Percentiles rank a stretch among this genome's conserved stretches.
Conservation (phyloP, 1,140 invertebrate species). For the Dinothrombium tinctorium region DNA sequence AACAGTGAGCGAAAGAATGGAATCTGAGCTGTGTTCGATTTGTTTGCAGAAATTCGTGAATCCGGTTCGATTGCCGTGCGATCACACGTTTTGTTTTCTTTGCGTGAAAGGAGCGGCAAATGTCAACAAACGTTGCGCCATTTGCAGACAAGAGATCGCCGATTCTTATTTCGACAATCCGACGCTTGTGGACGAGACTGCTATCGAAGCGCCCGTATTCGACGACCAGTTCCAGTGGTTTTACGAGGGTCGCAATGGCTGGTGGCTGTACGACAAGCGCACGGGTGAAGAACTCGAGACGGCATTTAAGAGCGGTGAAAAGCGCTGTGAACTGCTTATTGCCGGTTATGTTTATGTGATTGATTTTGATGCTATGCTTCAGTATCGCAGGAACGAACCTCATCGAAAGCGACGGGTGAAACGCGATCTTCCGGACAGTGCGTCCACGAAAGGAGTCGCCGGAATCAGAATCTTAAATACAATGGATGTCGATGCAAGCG, state of each 20-base stretch:
- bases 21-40: too few species aligned
- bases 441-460: constrained; percentile 52
- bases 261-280: constrained; percentile 91
- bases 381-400: constrained; percentile 56
- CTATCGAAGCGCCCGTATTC: constrained; percentile 22
- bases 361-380: constrained; percentile 69
- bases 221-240: constrained; percentile 73
- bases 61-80: constrained; percentile 1
- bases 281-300: constrained; percentile 65
- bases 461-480: constrained; percentile 33
- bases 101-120: constrained; percentile 81
- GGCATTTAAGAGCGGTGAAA: constrained; percentile 13
- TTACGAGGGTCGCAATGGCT: constrained; percentile 82
- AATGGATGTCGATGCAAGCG: too few species aligned
- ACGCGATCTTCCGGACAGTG: constrained; percentile 33
- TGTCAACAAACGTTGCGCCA: constrained; percentile 31
- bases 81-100: constrained; percentile 53
- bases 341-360: constrained; percentile 76
- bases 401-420: constrained; percentile 54
- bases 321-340: constrained; percentile 51
- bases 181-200: constrained; percentile 32
- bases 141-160: constrained; percentile 38
- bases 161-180: constrained; percentile 60
- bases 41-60: constrained; percentile 4
- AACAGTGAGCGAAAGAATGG: too few species aligned